Base-by-base conservation (phyloP, 2,797 vertebrate species). In the Hydrophis major region DNA sequence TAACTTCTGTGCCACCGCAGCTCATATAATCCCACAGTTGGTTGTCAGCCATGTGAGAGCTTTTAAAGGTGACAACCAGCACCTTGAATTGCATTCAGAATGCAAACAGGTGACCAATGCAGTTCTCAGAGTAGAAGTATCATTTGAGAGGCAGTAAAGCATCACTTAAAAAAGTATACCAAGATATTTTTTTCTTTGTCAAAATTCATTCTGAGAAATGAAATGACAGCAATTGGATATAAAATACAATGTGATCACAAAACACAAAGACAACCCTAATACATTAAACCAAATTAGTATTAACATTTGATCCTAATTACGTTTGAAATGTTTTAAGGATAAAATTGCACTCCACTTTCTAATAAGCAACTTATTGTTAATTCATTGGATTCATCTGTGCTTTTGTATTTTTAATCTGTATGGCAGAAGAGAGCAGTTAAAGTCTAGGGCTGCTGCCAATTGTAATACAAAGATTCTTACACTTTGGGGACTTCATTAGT, bases 401-500 rank as follows among this genome's bases (percentile, higher is more conserved):
- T 96, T 96, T 95, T 96, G 87, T 93, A 96, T 95, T 95, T 97
- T 95, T 96, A 97, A 96, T 96, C 94, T 95, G 92, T 94, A 95
- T 63, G 1, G 42, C 93, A 95, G 86, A 94, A 95, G 2, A 94
- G 87, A 95, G 89, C 37, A 87, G 42, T 94, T 90, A 61, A 89
- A 93, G 27, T 95, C n/a, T 37, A 94, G 50, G 20, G 47, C 55
- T 96, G 87, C 93, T 94, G 89, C 56, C 94, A 93, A 47, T 95
- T 96, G 95, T 95, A 95, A 94, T 94, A 88, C 90, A 95, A 95
- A 63, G 78, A 1, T 92, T 96, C 12, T 95, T 13, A 57, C 93
- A 57, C 91, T 95, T 93, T 89, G 32, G 93, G 93, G 86, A 95
- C 88, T 95, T 96, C 78, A 91, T 89, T 96, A 92, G 47, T 59